These are phyloP conservation scores for Pantherophis vulpinus DNA, from an alignment of 2,797 vertebrate species.

Conservation along the genomic window DNA sequence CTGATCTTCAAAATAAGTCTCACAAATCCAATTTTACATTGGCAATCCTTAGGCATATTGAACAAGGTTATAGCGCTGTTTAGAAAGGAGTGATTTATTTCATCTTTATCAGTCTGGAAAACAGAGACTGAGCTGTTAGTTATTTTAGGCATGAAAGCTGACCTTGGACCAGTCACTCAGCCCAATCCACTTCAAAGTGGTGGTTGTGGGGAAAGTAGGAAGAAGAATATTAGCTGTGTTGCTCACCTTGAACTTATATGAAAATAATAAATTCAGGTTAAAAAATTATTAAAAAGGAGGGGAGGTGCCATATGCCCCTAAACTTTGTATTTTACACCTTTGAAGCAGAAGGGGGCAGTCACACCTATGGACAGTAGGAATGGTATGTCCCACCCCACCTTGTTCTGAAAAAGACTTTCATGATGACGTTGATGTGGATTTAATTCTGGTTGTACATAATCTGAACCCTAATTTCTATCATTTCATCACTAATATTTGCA, in stretches of 20 bases:
- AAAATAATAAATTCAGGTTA: not conserved
- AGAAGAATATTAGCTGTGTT: not conserved
- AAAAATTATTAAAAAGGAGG: not conserved
- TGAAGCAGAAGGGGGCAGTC: not conserved
- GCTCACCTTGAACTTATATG: not conserved
- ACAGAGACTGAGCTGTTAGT: not conserved
- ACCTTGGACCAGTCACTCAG: not conserved
- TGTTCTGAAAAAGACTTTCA: not conserved
- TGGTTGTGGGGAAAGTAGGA: not conserved
- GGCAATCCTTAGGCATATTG: not conserved
- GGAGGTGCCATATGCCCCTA: not conserved
- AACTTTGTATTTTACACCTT: not conserved
- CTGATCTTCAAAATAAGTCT: not conserved
- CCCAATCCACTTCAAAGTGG: not conserved
- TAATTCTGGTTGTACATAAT: not conserved
- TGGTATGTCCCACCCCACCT: not conserved
- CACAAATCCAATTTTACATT: not conserved
- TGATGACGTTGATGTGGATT: not conserved
- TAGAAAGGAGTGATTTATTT: not conserved
- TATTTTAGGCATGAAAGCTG: not conserved
- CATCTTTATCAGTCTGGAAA: not conserved
- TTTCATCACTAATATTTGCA: not conserved
- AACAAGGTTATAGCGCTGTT: not conserved
- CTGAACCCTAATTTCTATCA: not conserved
- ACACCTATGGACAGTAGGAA: not conserved